phyloP scores from a whole-genome alignment of 2,113 vertebrate genomes.

The Sceloporus tristichus region DNA sequence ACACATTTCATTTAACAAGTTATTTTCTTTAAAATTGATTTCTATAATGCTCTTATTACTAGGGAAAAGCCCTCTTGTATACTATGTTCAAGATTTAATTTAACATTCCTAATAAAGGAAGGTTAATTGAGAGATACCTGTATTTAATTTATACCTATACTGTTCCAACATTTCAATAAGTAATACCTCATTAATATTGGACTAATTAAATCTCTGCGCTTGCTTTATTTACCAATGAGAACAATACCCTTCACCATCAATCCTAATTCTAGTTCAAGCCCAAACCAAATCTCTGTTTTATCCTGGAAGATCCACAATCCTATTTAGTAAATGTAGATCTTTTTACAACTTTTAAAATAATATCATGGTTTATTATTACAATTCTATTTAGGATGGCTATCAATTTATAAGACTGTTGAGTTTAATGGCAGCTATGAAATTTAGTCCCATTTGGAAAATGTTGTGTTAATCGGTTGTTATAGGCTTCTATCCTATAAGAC shows the following conservation, averaged over 20 bases:
- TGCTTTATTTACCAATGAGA: background rate
- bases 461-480: background rate
- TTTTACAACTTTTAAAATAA: background rate
- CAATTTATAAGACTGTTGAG: background rate
- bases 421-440: background rate
- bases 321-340: background rate
- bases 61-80: background rate
- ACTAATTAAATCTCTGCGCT: slow-evolving; percentile 18
- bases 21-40: background rate
- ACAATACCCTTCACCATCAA: background rate
- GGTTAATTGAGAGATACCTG: background rate
- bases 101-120: background rate
- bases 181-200: slow-evolving; percentile 1
- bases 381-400: background rate
- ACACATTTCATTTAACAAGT: background rate
- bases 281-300: background rate
- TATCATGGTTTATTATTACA: background rate
- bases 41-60: background rate
- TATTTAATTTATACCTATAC: slow-evolving; percentile 5
- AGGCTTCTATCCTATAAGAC: background rate
- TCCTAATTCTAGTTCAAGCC: background rate
- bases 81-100: background rate
- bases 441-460: background rate
- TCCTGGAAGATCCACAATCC: background rate
- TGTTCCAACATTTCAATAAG: background rate